Evolutionary conservation across 53 echinoderm and acorn worm species (phyloP).

Genomic region (Apostichopus leukothele): DNA sequence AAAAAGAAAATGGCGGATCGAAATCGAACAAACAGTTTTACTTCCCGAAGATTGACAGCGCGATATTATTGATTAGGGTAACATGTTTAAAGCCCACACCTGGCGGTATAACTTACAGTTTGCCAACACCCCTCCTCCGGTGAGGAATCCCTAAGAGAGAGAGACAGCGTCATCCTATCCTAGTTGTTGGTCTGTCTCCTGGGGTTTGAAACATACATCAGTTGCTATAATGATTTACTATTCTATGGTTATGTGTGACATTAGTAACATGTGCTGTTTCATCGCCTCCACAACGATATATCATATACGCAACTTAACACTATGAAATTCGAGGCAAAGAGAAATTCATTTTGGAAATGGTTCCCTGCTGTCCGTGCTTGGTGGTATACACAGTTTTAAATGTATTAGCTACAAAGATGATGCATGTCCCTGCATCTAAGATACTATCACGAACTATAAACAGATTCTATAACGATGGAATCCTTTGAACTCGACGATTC

Average conservation of each 20-base stretch:
- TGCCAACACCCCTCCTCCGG: slow-evolving; percentile 28
- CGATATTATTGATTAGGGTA: neutral
- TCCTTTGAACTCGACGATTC: neutral
- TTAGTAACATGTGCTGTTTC: slow-evolving; percentile 12
- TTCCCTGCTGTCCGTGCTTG: neutral
- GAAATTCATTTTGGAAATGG: neutral
- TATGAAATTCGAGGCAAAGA: neutral
- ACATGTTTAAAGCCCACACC: slow-evolving; percentile 15
- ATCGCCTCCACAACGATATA: neutral
- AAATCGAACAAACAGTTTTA: neutral
- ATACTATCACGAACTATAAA: neutral
- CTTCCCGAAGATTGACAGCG: neutral
- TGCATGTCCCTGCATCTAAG: neutral
- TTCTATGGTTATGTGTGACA: slow-evolving; percentile 4
- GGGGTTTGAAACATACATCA: slow-evolving; percentile 32
- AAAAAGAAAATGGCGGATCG: neutral
- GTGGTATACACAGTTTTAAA: neutral
- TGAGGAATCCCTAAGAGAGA: neutral
- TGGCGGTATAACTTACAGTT: slow-evolving; percentile 40
- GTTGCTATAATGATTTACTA: slow-evolving; percentile 12
- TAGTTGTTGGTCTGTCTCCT: slow-evolving; percentile 6
- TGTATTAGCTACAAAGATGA: neutral
- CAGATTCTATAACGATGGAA: neutral
- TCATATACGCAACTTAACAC: neutral
- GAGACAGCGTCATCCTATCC: slow-evolving; percentile 4